phyloP scores from a whole-genome alignment of 2,797 vertebrate genomes.

The Alectoris magna region DNA sequence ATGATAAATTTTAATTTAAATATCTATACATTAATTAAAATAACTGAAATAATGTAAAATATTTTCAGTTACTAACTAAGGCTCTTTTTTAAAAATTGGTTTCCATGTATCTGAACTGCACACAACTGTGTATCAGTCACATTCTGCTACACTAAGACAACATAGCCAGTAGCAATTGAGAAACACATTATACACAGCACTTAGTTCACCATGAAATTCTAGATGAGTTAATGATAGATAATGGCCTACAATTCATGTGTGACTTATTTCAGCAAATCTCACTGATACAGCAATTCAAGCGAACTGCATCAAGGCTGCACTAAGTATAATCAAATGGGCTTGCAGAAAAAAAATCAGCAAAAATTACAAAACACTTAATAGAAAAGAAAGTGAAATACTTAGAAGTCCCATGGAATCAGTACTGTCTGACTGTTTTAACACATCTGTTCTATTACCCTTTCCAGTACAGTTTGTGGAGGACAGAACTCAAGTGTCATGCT shows the following conservation, averaged over 20 bases:
- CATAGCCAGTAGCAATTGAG: not conserved
- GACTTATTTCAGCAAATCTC: conserved; percentile 41
- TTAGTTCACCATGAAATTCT: conserved; percentile 5
- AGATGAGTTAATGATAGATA: conserved; percentile 53
- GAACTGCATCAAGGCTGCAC: not conserved
- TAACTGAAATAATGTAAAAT: not conserved
- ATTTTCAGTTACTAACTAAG: not conserved
- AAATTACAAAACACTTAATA: conserved; percentile 4
- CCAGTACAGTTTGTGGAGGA: not conserved
- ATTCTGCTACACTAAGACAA: not conserved
- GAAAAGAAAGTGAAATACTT: not conserved
- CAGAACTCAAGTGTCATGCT: not conserved
- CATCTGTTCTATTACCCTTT: not conserved
- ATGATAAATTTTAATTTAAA: not conserved
- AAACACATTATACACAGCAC: conserved; percentile 26
- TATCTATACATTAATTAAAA: not conserved
- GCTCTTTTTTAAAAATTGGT: accelerated
- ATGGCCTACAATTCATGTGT: conserved; percentile 32
- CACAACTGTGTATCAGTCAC: not conserved
- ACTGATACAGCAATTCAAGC: conserved; percentile 26
- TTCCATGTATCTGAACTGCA: not conserved
- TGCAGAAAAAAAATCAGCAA: conserved; percentile 32
- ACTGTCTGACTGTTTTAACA: not conserved
- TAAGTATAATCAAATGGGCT: not conserved
- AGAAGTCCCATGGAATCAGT: not conserved